These are phyloP conservation scores for Sturnus vulgaris DNA, from an alignment of 2,113 vertebrate species.

Conservation along the genomic window DNA sequence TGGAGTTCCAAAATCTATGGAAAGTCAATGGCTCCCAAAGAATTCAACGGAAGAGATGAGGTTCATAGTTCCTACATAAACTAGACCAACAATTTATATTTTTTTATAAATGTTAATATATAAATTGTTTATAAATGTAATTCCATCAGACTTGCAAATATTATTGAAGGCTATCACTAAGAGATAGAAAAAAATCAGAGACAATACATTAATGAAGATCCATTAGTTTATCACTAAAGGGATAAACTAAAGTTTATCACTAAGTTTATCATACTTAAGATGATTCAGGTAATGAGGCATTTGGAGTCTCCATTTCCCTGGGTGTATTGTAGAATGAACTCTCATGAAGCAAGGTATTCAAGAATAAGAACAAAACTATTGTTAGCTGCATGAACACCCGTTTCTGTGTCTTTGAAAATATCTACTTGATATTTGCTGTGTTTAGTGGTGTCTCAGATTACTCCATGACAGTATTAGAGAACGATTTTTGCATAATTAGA, in stretches of 20 bases:
- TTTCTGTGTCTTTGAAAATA: background rate
- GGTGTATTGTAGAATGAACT: background rate
- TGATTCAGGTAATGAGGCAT: background rate
- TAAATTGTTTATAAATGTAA: background rate
- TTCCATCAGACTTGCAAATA: background rate
- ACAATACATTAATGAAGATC: background rate
- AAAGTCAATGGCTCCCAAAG: background rate
- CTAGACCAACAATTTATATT: background rate
- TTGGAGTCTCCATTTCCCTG: background rate
- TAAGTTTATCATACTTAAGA: background rate
- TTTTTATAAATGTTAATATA: background rate
- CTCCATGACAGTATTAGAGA: background rate
- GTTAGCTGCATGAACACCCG: background rate
- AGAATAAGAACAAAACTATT: background rate
- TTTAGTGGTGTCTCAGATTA: background rate
- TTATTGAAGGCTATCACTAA: background rate
- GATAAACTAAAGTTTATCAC: too few species aligned
- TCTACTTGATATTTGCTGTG: background rate
- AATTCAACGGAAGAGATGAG: background rate
- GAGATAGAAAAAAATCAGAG: background rate
- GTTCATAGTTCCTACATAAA: background rate
- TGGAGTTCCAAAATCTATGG: background rate
- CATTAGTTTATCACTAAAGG: background rate
- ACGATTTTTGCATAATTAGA: background rate
- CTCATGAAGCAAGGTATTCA: background rate